phyloP scores from a whole-genome alignment of 2,113 vertebrate genomes.

The Anguilla japonica region DNA sequence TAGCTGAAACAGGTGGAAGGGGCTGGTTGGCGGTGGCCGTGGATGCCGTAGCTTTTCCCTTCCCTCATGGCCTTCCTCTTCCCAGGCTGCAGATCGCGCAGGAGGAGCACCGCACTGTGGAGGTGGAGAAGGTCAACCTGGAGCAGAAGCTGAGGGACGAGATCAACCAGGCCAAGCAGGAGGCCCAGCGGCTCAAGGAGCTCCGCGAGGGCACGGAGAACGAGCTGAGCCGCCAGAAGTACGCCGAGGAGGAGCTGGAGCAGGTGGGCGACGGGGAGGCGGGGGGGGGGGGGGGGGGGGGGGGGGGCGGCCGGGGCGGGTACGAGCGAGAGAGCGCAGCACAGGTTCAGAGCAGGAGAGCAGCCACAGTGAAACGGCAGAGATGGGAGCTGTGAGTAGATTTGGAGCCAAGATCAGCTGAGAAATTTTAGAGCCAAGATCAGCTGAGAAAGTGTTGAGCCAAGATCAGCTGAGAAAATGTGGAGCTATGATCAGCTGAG shows the following conservation, averaged over 20 bases:
- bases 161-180: conserved; percentile 93
- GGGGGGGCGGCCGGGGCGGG: not conserved
- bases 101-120: conserved; percentile 93
- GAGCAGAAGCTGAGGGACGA: conserved; percentile 95
- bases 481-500: not conserved
- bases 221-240: conserved; percentile 92
- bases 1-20: too few relatives aligned
- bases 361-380: not conserved
- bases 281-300: too few relatives aligned
- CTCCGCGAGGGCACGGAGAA: conserved; percentile 93
- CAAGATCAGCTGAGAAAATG: not conserved
- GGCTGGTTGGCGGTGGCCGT: not conserved
- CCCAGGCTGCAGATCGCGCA: conserved; percentile 92
- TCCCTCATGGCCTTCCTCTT: not conserved
- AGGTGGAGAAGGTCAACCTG: conserved; percentile 95
- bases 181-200: conserved; percentile 88
- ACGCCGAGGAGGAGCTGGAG: conserved; percentile 92
- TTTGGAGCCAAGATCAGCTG: not conserved
- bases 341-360: not conserved
- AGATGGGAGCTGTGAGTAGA: too few relatives aligned
- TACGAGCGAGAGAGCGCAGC: too few relatives aligned
- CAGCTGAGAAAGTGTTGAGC: not conserved
- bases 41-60: not conserved
- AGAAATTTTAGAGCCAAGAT: not conserved
- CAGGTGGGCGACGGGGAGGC: conserved; percentile 66